Conservation (phyloP, 2,888 invertebrate genomes). For the Yponomeuta sedellus region DNA sequence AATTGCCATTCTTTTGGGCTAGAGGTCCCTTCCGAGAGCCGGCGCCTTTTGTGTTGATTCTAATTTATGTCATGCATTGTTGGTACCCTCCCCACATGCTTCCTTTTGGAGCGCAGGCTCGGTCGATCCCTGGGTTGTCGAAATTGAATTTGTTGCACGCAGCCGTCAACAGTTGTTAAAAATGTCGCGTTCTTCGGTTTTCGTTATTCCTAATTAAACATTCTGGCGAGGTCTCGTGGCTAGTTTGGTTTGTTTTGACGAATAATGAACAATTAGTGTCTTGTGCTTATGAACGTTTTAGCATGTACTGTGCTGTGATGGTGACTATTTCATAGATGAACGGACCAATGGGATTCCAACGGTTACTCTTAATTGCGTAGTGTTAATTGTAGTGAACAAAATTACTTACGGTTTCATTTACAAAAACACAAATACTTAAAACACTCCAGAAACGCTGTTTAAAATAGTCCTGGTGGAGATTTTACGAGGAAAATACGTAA, state of each 20-base stretch:
- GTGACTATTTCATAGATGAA: not conserved
- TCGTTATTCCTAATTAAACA: constrained; percentile 27
- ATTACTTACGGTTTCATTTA: no score
- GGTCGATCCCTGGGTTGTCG: constrained; percentile 35
- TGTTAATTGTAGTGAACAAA: constrained; percentile 25
- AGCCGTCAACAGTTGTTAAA: constrained; percentile 41
- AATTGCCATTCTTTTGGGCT: constrained; percentile 69
- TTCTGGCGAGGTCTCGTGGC: not conserved
- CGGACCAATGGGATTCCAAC: not conserved
- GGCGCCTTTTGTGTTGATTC: constrained; percentile 69
- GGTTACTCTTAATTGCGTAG: not conserved
- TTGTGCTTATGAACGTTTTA: not conserved
- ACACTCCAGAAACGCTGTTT: no score
- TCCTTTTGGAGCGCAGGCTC: constrained; percentile 61
- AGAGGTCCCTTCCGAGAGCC: constrained; percentile 70
- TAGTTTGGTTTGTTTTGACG: not conserved
- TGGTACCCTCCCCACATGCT: constrained; percentile 68
- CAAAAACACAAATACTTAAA: no score
- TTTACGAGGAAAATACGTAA: no score
- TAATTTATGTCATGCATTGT: constrained; percentile 76
- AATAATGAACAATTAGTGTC: not conserved
- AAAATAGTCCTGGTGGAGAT: no score
- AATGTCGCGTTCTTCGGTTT: constrained; percentile 43
- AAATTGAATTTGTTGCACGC: constrained; percentile 66
- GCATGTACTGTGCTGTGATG: not conserved